A percentile compares a stretch with the other conserved stretches of the same genome.
phyloP scores from a whole-genome alignment of 2,888 invertebrate species.

The Eulithis prunata region DNA sequence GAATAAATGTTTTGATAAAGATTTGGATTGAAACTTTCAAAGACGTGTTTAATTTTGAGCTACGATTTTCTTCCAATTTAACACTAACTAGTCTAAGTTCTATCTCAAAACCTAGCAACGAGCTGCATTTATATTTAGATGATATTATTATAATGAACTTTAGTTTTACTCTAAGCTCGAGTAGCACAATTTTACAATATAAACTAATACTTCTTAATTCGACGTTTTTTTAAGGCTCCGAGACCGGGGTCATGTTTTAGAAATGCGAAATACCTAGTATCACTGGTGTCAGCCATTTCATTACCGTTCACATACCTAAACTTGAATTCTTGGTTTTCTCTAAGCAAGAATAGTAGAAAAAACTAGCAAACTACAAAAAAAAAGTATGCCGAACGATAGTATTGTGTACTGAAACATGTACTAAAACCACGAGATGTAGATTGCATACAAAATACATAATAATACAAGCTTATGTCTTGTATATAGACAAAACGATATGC shows the following conservation, averaged over 20 bases:
- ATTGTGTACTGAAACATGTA: conserved; percentile 16
- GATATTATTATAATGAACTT: too few species aligned
- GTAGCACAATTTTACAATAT: too few species aligned
- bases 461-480: conserved; percentile 9
- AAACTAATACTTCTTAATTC: too few species aligned
- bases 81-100: neutral
- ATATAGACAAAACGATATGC: conserved; percentile 13
- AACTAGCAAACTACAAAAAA: too few species aligned
- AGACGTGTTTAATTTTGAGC: neutral
- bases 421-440: neutral
- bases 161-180: too few species aligned
- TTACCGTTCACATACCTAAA: too few species aligned
- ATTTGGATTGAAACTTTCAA: conserved; percentile 32
- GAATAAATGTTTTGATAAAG: conserved; percentile 55
- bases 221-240: too few species aligned
- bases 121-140: neutral
- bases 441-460: conserved; percentile 4
- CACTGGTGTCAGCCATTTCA: too few species aligned
- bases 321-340: too few species aligned
- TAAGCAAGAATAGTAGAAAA: too few species aligned
- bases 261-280: too few species aligned
- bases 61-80: neutral
- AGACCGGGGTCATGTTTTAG: too few species aligned
- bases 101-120: neutral
- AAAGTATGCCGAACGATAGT: neutral